These are phyloP conservation scores for Phymorhynchus buccinoides DNA, from an alignment of 1,140 invertebrate species.

Conservation along the genomic window DNA sequence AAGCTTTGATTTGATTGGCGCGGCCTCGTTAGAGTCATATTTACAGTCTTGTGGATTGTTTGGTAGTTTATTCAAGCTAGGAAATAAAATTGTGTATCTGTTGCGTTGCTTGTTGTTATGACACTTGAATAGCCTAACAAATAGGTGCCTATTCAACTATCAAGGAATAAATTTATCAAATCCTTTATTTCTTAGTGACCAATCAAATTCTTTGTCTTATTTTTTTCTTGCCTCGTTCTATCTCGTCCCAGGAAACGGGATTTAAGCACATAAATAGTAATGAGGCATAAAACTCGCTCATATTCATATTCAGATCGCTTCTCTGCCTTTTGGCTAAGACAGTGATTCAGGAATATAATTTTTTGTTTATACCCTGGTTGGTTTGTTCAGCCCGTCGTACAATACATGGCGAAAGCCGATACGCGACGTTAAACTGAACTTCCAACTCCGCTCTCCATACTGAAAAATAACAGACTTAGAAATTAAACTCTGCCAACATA, in stretches of 20 bases:
- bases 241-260: not conserved
- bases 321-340: no score
- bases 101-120: not conserved
- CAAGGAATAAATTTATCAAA: not conserved
- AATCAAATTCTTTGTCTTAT: conserved; percentile 7
- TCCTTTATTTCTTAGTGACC: not conserved
- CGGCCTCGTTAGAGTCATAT: conserved; percentile 15
- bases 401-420: no score
- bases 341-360: no score
- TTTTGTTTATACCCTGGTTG: no score
- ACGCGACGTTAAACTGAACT: no score
- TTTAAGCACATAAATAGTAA: not conserved
- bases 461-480: no score
- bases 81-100: not conserved
- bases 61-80: not conserved
- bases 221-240: not conserved
- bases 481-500: no score
- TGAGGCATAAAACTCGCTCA: conserved; percentile 4
- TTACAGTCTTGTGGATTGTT: not conserved
- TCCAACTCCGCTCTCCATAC: no score
- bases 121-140: not conserved
- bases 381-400: no score
- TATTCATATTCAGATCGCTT: no score
- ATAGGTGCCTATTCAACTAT: not conserved
- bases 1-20: conserved; percentile 36